These are phyloP conservation scores for Leptopilina syphax DNA, from an alignment of 2,888 invertebrate genomes.

Conservation along the genomic window DNA sequence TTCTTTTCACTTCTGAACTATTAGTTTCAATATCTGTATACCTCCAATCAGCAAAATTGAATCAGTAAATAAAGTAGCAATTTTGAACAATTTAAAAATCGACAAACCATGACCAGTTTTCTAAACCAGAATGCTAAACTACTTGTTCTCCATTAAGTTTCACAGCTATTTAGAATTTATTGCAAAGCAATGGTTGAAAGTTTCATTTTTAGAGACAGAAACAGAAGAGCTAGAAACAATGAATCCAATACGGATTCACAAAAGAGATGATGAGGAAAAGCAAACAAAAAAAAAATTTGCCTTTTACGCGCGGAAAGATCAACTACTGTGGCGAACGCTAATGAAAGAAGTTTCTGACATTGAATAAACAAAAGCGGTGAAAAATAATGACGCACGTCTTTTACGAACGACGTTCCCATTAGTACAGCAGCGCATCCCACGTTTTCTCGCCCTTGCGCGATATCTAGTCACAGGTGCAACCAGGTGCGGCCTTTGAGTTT, in stretches of 20 bases:
- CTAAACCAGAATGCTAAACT: neutral
- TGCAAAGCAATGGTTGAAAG: neutral
- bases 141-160: neutral
- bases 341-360: constrained; percentile 36
- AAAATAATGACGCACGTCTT: constrained; percentile 41
- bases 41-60: too few relatives aligned
- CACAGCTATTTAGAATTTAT: neutral
- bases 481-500: constrained; percentile 31
- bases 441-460: constrained; percentile 51
- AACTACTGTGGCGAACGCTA: constrained; percentile 1
- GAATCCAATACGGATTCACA: neutral
- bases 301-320: neutral
- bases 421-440: constrained; percentile 40
- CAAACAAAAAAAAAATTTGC: neutral
- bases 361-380: constrained; percentile 40
- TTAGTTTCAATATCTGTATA: too few relatives aligned
- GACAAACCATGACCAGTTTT: neutral
- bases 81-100: neutral
- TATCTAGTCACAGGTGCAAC: constrained; percentile 39
- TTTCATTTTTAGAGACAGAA: neutral
- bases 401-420: constrained; percentile 34
- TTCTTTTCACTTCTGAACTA: too few relatives aligned
- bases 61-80: neutral
- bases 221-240: neutral
- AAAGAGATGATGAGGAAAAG: neutral